phyloP scores from a whole-genome alignment of 1,140 invertebrate species.

The Aphaenogaster rudis region DNA sequence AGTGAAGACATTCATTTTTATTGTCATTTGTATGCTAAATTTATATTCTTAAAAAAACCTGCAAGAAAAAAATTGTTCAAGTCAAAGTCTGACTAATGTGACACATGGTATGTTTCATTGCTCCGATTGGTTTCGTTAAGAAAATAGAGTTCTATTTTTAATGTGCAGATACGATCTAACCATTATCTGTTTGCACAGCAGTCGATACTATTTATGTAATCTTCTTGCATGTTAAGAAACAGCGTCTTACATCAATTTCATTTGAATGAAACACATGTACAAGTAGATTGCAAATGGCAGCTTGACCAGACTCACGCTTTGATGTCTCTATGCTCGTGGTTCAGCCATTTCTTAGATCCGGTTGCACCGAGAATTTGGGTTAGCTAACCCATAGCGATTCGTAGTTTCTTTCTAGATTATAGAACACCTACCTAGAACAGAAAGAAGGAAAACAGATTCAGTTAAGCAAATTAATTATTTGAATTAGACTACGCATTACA shows the following conservation, averaged over 20 bases:
- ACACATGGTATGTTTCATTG: not conserved
- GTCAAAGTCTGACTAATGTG: conserved; percentile 1
- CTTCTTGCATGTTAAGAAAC: not conserved
- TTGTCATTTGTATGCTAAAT: not conserved
- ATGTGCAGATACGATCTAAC: not conserved
- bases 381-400: not conserved
- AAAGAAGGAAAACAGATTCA: conserved; percentile 34
- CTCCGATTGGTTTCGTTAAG: not conserved
- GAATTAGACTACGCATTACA: not conserved
- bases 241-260: not conserved
- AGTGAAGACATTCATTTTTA: not conserved
- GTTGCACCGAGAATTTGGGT: conserved; percentile 7
- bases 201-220: not conserved
- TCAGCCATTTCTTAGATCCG: not conserved
- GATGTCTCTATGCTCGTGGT: not conserved
- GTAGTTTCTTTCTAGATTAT: conserved; percentile 26
- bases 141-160: conserved; percentile 19
- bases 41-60: not conserved
- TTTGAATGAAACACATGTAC: not conserved
- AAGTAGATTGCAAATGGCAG: conserved; percentile 1
- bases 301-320: conserved; percentile 18
- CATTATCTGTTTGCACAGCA: not conserved
- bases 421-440: conserved; percentile 44
- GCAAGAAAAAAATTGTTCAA: not conserved
- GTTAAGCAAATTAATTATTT: not conserved